These are phyloP conservation scores for Gallinago media DNA, from an alignment of 2,113 vertebrate genomes.

Conservation along the genomic window DNA sequence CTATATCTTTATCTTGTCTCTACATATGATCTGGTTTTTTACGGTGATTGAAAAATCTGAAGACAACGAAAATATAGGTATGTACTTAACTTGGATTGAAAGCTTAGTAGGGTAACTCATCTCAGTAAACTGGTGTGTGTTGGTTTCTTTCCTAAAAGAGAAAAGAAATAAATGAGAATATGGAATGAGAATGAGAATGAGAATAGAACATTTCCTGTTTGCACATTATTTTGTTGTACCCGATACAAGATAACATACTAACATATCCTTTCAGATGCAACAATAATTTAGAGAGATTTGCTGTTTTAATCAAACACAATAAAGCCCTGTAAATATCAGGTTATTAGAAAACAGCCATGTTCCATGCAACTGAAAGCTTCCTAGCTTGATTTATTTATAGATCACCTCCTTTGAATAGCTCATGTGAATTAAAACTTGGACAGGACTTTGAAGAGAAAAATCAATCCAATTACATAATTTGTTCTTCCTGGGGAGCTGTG, in stretches of 20 bases:
- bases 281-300: not conserved
- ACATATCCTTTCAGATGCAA: not conserved
- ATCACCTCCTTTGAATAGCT: not conserved
- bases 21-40: not conserved
- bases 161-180: not conserved
- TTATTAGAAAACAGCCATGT: not conserved
- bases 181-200: too few relatives aligned
- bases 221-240: not conserved
- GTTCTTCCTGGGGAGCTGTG: accelerated
- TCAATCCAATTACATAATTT: not conserved
- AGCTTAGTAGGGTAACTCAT: not conserved
- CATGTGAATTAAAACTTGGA: not conserved
- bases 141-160: not conserved
- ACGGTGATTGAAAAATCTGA: not conserved
- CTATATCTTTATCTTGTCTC: not conserved
- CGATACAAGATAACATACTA: not conserved
- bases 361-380: not conserved
- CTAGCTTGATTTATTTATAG: not conserved
- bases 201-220: not conserved
- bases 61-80: not conserved
- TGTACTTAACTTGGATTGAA: not conserved
- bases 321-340: not conserved
- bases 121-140: accelerated
- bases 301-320: not conserved
- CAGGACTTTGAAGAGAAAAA: not conserved